These are phyloP conservation scores for Deilephila elpenor DNA, from an alignment of 2,888 invertebrate genomes.

Conservation along the genomic window DNA sequence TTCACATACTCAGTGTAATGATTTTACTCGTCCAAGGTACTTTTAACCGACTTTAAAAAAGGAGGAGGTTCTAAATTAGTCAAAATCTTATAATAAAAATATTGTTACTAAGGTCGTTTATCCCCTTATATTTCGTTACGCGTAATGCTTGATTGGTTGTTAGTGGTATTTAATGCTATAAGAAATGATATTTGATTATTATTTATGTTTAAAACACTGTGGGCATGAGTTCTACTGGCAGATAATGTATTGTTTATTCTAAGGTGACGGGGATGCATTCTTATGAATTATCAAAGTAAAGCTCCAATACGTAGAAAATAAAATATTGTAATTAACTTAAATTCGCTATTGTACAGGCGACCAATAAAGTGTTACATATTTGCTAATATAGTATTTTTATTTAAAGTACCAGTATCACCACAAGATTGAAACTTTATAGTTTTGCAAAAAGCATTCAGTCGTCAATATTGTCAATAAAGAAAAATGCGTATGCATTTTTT, in stretches of 20 bases:
- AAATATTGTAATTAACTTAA: slow-evolving; percentile 57
- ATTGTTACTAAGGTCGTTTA: too few relatives aligned
- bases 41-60: too few relatives aligned
- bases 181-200: neutral
- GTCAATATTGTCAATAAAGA: too few relatives aligned
- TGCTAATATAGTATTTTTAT: slow-evolving; percentile 56
- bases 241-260: slow-evolving; percentile 21
- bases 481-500: too few relatives aligned
- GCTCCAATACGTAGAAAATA: slow-evolving; percentile 53
- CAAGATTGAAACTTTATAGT: too few relatives aligned
- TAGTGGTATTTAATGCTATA: neutral
- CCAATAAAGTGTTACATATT: slow-evolving; percentile 75
- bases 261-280: slow-evolving; percentile 61
- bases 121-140: too few relatives aligned
- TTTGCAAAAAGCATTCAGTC: too few relatives aligned
- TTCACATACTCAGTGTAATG: too few relatives aligned
- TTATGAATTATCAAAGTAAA: slow-evolving; percentile 60
- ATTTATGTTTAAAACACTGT: slow-evolving; percentile 2
- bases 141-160: neutral
- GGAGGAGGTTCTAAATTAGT: too few relatives aligned
- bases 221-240: neutral
- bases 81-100: too few relatives aligned
- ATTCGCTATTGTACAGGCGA: slow-evolving; percentile 72
- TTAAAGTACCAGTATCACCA: neutral
- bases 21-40: too few relatives aligned